A percentile compares a stretch with the other conserved stretches of the same genome.
phyloP scores from a whole-genome alignment of 2,888 invertebrate genomes.

The Limnephilus rhombicus region DNA sequence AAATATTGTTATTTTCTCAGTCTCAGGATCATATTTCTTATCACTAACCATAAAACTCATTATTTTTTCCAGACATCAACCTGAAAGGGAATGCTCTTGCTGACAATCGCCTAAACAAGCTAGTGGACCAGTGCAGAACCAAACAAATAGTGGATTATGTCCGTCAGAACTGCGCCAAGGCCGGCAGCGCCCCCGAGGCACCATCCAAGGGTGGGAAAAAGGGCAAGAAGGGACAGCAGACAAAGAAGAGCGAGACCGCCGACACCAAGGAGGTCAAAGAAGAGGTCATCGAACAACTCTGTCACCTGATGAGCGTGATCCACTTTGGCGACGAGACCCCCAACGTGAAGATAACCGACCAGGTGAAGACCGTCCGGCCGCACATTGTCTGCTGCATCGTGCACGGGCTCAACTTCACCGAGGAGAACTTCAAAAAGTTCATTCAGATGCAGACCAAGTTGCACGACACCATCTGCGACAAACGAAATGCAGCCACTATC shows the following conservation, averaged over 20 bases:
- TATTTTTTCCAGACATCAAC: slow-evolving; percentile 79
- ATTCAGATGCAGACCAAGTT: slow-evolving; percentile 88
- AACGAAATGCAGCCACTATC: slow-evolving; percentile 87
- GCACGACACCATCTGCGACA: slow-evolving; percentile 87
- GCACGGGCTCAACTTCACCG: slow-evolving; percentile 80
- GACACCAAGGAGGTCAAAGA: slow-evolving; percentile 63
- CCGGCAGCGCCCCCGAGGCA: slow-evolving; percentile 69
- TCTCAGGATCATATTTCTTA: too few relatives aligned
- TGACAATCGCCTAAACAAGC: slow-evolving; percentile 85
- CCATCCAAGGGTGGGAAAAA: slow-evolving; percentile 71
- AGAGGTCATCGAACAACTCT: slow-evolving; percentile 64
- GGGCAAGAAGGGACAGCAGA: slow-evolving; percentile 69
- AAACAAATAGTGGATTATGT: slow-evolving; percentile 89
- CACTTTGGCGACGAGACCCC: slow-evolving; percentile 76
- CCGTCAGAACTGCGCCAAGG: slow-evolving; percentile 80
- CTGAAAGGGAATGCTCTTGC: slow-evolving; percentile 85
- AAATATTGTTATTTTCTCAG: too few relatives aligned
- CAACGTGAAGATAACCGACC: slow-evolving; percentile 77
- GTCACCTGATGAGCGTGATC: slow-evolving; percentile 69
- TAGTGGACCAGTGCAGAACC: slow-evolving; percentile 85
- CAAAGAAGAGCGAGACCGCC: slow-evolving; percentile 73
- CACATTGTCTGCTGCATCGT: slow-evolving; percentile 87
- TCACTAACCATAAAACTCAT: slow-evolving; percentile 12
- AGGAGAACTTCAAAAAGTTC: slow-evolving; percentile 84
- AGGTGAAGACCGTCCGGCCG: slow-evolving; percentile 81